Conservation (phyloP, 1,140 invertebrate genomes). For the Caligus rogercresseyi region DNA sequence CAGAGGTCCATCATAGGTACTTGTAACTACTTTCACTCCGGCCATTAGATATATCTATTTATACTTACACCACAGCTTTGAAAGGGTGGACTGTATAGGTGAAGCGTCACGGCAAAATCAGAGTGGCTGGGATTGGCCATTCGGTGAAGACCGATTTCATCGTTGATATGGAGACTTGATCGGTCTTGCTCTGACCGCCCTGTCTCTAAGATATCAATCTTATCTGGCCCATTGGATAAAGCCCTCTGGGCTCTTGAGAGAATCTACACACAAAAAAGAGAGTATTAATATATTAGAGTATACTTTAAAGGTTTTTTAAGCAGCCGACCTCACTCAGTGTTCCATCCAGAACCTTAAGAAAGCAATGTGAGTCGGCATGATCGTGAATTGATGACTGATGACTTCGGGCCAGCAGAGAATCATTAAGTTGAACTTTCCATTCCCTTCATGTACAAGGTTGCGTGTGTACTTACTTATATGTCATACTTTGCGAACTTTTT, state of each 20-base stretch:
- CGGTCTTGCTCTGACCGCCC: conserved; percentile 1
- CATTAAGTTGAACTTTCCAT: conserved; percentile 95
- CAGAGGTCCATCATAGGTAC: too few relatives aligned
- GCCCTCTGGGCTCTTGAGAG: background rate
- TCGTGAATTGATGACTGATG: conserved; percentile 89
- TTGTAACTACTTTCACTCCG: too few relatives aligned
- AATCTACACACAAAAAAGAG: background rate
- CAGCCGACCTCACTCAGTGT: conserved; percentile 36
- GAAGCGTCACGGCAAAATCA: conserved; percentile 71
- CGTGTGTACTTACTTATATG: conserved; percentile 80
- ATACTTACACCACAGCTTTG: conserved; percentile 40
- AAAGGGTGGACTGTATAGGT: conserved; percentile 91
- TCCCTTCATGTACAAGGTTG: conserved; percentile 80
- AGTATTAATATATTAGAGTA: background rate
- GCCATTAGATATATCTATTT: too few relatives aligned
- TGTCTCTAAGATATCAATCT: background rate
- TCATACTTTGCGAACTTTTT: conserved; percentile 87
- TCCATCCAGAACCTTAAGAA: conserved; percentile 66
- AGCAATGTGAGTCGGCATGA: conserved; percentile 87
- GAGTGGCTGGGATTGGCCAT: conserved; percentile 84
- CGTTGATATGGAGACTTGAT: conserved; percentile 11
- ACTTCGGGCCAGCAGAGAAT: conserved; percentile 87
- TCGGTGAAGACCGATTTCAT: conserved; percentile 31
- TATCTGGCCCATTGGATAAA: conserved; percentile 4
- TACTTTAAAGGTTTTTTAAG: background rate